Evolutionary conservation across 2,113 vertebrate genomes (phyloP).

Genomic region (Thomomys bottae): DNA sequence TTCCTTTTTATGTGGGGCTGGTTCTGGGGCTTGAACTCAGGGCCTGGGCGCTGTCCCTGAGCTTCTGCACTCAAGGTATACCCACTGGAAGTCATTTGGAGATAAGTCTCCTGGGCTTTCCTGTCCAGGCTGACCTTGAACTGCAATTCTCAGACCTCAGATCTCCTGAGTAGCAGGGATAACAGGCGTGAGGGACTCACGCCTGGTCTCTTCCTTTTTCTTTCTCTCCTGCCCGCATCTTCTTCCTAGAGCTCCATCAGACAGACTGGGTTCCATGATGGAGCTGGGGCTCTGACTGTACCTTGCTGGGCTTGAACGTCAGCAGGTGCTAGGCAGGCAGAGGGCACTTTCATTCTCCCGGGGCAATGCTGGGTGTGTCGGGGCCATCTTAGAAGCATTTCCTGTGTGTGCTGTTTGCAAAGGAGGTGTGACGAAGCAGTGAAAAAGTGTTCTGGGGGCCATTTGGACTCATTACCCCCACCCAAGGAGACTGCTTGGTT

Average conservation of each 20-base stretch:
- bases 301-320: too few relatives aligned
- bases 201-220: too few relatives aligned
- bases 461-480: background rate
- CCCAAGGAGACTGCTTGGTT: constrained; percentile 66
- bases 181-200: background rate
- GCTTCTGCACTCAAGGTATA: too few relatives aligned
- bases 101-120: too few relatives aligned
- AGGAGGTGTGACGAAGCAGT: constrained; percentile 53
- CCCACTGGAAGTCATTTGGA: too few relatives aligned
- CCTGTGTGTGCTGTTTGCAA: constrained; percentile 61
- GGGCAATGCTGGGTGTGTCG: background rate
- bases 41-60: too few relatives aligned
- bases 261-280: background rate
- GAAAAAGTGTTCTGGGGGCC: constrained; percentile 57
- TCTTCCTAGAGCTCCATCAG: background rate
- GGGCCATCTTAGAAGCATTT: background rate
- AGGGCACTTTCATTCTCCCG: background rate
- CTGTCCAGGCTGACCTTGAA: too few relatives aligned
- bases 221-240: background rate
- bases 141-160: too few relatives aligned
- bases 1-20: too few relatives aligned
- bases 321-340: background rate
- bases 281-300: background rate
- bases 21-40: too few relatives aligned
- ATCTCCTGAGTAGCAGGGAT: too few relatives aligned